Percentiles rank a stretch among this genome's conserved stretches.
phyloP scores from a whole-genome alignment of 2,797 vertebrate genomes.

The Aeoliscus strigatus region DNA sequence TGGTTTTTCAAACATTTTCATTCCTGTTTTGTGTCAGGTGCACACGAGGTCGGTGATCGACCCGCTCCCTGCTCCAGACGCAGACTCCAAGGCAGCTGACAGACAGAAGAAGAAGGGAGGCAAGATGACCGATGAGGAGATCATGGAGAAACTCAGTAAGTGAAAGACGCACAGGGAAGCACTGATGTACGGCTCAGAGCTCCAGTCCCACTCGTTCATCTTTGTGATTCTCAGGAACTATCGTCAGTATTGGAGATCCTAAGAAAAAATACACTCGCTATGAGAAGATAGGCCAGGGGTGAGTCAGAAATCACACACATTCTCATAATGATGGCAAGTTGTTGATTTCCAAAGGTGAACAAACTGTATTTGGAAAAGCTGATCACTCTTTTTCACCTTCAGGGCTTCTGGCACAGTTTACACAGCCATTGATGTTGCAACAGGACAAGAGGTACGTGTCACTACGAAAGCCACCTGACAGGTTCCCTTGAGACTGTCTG shows the following conservation, averaged over 20 bases:
- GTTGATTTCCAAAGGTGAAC: too few species aligned
- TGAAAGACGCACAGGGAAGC: too few species aligned
- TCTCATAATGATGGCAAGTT: too few species aligned
- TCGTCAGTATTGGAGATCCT: slow-evolving; percentile 96
- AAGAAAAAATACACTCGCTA: slow-evolving; percentile 99
- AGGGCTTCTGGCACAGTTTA: slow-evolving; percentile 98
- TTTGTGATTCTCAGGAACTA: slow-evolving; percentile 79
- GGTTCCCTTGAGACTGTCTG: too few species aligned
- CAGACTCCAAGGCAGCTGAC: slow-evolving; percentile 80
- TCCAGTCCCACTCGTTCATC: not conserved
- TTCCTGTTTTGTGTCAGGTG: slow-evolving; percentile 72
- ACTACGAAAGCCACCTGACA: too few species aligned
- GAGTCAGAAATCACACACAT: slow-evolving; percentile 64
- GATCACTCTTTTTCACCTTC: slow-evolving; percentile 24
- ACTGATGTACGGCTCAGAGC: not conserved
- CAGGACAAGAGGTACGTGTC: slow-evolving; percentile 90
- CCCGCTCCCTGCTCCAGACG: slow-evolving; percentile 85
- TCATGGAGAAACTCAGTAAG: slow-evolving; percentile 96
- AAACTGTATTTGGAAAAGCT: too few species aligned
- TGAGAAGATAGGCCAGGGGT: slow-evolving; percentile 98
- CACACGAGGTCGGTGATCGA: slow-evolving; percentile 95
- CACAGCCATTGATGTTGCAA: slow-evolving; percentile 93
- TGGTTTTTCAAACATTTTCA: too few species aligned
- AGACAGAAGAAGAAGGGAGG: slow-evolving; percentile 93
- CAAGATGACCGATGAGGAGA: slow-evolving; percentile 97